phyloP scores from a whole-genome alignment of 2,888 invertebrate genomes.

The Thecophora atra region DNA sequence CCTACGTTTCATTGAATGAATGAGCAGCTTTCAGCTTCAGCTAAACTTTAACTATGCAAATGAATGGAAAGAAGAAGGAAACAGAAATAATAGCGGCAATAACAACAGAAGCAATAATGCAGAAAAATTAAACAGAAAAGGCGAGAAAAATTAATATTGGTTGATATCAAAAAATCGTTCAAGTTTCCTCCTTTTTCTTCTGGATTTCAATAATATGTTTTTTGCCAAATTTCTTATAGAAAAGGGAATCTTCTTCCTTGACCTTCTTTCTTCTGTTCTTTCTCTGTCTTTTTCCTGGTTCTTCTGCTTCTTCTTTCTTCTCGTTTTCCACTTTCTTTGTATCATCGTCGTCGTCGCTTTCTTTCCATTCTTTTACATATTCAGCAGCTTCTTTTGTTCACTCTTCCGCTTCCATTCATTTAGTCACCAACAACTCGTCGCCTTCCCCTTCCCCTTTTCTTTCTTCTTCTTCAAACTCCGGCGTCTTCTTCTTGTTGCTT shows the following conservation, averaged over 20 bases:
- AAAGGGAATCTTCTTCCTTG: too few relatives aligned
- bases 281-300: background rate
- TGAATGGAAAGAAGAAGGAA: background rate
- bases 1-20: too few relatives aligned
- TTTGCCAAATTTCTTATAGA: too few relatives aligned
- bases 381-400: background rate
- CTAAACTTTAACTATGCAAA: too few relatives aligned
- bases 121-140: too few relatives aligned
- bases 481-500: constrained; percentile 30
- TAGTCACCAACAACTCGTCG: background rate
- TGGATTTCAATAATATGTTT: too few relatives aligned
- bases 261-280: background rate
- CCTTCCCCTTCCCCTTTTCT: background rate
- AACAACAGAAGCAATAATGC: background rate
- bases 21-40: too few relatives aligned
- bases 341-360: background rate
- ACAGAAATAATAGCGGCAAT: background rate
- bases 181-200: too few relatives aligned
- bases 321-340: background rate
- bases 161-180: too few relatives aligned
- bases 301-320: background rate
- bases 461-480: constrained; percentile 21
- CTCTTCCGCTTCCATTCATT: background rate
- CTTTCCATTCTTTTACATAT: background rate
- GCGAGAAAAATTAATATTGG: too few relatives aligned